Conservation (phyloP, 2,797 vertebrate genomes). For the Sternarchorhynchus goeldii region DNA sequence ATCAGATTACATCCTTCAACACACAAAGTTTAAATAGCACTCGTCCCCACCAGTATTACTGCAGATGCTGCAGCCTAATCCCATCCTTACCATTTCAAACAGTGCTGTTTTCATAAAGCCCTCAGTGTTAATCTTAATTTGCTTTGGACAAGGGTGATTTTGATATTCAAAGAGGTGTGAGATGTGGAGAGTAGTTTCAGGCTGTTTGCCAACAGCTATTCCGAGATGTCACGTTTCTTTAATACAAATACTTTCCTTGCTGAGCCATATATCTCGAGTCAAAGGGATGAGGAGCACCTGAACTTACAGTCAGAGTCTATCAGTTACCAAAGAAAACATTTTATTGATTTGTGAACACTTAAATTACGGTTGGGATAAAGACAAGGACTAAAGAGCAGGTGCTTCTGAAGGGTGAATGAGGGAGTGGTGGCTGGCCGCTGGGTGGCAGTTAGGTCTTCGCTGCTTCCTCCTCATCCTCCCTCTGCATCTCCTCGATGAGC, state of each 20-base stretch:
- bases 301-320: constrained; percentile 11
- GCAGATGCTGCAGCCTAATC: constrained; percentile 45
- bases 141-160: constrained; percentile 58
- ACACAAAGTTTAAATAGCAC: constrained; percentile 56
- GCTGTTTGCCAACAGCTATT: constrained; percentile 49
- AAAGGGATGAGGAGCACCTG: constrained; percentile 15
- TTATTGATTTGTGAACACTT: constrained; percentile 50
- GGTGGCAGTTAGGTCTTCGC: constrained; percentile 16
- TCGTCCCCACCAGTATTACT: constrained; percentile 56
- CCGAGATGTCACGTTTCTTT: constrained; percentile 33
- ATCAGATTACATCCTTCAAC: constrained; percentile 49
- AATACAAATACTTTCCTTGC: constrained; percentile 28
- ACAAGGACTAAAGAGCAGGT: constrained; percentile 27
- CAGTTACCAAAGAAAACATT: constrained; percentile 36
- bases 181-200: constrained; percentile 59
- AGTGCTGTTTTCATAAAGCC: constrained; percentile 59
- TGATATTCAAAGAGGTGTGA: constrained; percentile 52
- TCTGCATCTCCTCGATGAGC: constrained; percentile 87
- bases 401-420: constrained; percentile 47
- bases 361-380: constrained; percentile 40
- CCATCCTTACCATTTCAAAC: constrained; percentile 63
- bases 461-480: constrained; percentile 78
- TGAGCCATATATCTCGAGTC: constrained; percentile 16
- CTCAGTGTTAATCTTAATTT: constrained; percentile 46
- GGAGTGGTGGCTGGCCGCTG: constrained; percentile 51